phyloP scores from a whole-genome alignment of 1,140 invertebrate species.

The Andricus grossulariae region DNA sequence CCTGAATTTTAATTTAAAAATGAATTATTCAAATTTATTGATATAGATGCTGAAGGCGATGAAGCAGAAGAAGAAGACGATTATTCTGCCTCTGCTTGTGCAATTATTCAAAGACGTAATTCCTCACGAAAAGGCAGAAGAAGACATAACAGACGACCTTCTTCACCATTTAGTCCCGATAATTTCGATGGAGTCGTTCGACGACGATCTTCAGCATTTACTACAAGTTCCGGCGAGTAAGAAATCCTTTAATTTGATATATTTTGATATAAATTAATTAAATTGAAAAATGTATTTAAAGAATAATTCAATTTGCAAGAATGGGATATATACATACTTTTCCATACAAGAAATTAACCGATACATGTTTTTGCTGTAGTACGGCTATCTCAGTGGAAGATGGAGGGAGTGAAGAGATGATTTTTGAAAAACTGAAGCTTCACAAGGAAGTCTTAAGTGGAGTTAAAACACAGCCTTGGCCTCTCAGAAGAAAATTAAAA shows the following conservation, averaged over 20 bases:
- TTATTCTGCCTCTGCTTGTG: constrained; percentile 88
- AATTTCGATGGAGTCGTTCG: constrained; percentile 66
- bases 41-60: constrained; percentile 67
- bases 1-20: too few relatives aligned
- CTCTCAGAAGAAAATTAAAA: constrained; percentile 89
- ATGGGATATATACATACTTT: too few relatives aligned
- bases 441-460: constrained; percentile 95
- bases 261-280: too few relatives aligned
- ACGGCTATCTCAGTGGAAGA: constrained; percentile 87
- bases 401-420: constrained; percentile 84
- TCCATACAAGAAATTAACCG: too few relatives aligned
- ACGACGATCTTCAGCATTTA: constrained; percentile 86
- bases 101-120: constrained; percentile 85
- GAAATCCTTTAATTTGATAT: constrained; percentile 54
- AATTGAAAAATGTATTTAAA: too few relatives aligned
- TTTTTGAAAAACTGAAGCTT: constrained; percentile 92
- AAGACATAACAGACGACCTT: constrained; percentile 79
- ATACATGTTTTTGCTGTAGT: constrained; percentile 65
- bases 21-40: not conserved
- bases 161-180: constrained; percentile 83
- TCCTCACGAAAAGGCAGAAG: constrained; percentile 79
- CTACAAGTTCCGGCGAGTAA: constrained; percentile 91
- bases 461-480: constrained; percentile 92
- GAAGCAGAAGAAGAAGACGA: constrained; percentile 83
- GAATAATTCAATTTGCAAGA: too few relatives aligned